These are phyloP conservation scores for Setophaga coronata DNA, from an alignment of 2,113 vertebrate species.

Conservation along the genomic window DNA sequence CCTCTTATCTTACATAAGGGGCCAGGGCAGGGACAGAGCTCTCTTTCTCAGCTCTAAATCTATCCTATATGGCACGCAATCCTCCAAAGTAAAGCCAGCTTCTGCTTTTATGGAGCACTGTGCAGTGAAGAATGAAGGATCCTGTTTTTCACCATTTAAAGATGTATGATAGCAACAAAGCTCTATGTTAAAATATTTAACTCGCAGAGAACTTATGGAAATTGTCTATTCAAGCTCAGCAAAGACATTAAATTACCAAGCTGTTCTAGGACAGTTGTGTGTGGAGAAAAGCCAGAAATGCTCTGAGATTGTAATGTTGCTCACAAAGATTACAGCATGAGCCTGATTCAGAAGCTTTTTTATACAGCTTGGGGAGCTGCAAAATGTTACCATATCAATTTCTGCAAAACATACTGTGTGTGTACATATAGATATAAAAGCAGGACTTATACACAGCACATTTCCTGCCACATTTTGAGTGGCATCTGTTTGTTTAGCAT, in stretches of 20 bases:
- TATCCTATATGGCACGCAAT: constrained; percentile 44
- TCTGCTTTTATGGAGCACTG: constrained; percentile 45
- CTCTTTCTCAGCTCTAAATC: not conserved
- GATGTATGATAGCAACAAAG: constrained; percentile 64
- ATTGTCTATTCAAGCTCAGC: constrained; percentile 69
- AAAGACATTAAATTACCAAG: constrained; percentile 64
- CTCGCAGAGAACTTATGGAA: constrained; percentile 59
- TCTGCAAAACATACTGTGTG: constrained; percentile 53
- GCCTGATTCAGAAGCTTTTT: constrained; percentile 46
- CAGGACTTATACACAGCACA: constrained; percentile 26
- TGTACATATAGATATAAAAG: constrained; percentile 60
- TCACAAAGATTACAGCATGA: constrained; percentile 40
- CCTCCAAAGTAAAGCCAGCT: constrained; percentile 48
- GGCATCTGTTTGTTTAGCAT: constrained; percentile 54
- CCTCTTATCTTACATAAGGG: constrained; percentile 44
- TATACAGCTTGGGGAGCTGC: constrained; percentile 33
- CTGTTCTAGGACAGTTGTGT: constrained; percentile 64
- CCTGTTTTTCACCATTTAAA: constrained; percentile 62
- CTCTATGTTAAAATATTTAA: constrained; percentile 64
- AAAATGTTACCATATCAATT: constrained; percentile 54
- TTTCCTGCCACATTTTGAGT: constrained; percentile 59
- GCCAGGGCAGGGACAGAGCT: constrained; percentile 16
- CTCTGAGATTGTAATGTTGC: constrained; percentile 31
- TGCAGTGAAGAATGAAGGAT: constrained; percentile 37
- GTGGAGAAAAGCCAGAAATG: constrained; percentile 50